These are phyloP conservation scores for Brachionus rotundiformis DNA, from an alignment of 1,140 invertebrate genomes.

Conservation along the genomic window DNA sequence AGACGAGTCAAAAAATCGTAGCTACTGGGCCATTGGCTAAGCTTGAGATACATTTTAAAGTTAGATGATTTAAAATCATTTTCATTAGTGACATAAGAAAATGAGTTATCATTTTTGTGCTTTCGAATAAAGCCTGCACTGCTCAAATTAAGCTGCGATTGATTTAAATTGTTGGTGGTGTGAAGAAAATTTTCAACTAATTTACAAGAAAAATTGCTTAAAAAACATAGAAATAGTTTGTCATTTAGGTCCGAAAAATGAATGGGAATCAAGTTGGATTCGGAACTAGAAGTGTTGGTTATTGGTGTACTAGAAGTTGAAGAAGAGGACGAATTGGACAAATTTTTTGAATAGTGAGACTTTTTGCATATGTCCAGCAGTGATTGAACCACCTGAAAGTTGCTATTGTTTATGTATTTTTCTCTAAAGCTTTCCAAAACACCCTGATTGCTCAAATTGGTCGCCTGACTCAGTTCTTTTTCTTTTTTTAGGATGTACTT, in stretches of 20 bases:
- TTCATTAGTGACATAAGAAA: slow-evolving; percentile 4
- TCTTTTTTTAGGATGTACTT: slow-evolving; percentile 20
- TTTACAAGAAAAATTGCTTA: slow-evolving; percentile 46
- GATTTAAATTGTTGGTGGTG: slow-evolving; percentile 2
- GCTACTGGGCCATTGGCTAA: not conserved
- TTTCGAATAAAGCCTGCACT: slow-evolving; percentile 36
- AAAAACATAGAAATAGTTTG: slow-evolving; percentile 28
- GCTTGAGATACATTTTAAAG: slow-evolving; percentile 12
- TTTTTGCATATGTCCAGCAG: slow-evolving; percentile 7
- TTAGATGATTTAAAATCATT: not conserved
- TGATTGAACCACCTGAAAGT: not conserved
- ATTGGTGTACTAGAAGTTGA: not conserved
- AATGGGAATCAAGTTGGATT: not conserved
- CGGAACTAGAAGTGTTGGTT: not conserved
- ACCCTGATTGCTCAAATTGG: slow-evolving; percentile 33
- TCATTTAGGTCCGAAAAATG: slow-evolving; percentile 18
- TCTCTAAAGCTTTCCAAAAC: slow-evolving; percentile 1
- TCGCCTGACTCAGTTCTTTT: slow-evolving; percentile 13
- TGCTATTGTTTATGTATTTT: not conserved
- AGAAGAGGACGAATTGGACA: slow-evolving; percentile 11
- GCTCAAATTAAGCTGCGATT: not conserved
- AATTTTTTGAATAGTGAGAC: not conserved
- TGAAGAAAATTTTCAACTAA: slow-evolving; percentile 28
- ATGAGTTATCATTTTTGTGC: slow-evolving; percentile 29
- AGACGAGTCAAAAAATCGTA: not conserved